Evolutionary conservation across 2,888 invertebrate species (phyloP).

Genomic region (Phasia obesa): DNA sequence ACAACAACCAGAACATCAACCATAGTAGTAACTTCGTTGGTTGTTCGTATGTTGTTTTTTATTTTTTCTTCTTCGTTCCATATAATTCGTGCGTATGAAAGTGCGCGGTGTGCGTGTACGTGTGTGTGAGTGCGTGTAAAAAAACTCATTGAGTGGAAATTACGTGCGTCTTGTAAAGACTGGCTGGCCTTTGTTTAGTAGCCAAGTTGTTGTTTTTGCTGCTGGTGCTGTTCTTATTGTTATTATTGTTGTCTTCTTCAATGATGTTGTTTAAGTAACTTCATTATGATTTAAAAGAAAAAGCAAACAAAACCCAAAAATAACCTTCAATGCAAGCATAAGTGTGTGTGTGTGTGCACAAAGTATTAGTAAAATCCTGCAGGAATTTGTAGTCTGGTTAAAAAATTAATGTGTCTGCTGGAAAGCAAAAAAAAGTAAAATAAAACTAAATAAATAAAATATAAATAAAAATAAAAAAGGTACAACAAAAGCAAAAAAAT

Average conservation of each 20-base stretch:
- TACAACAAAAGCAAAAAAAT: not conserved
- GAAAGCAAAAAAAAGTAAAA: slow-evolving; percentile 4
- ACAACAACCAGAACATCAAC: slow-evolving; percentile 13
- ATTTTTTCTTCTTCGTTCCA: slow-evolving; percentile 21
- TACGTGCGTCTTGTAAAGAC: slow-evolving; percentile 30
- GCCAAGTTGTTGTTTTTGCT: not conserved
- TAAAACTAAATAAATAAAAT: not conserved
- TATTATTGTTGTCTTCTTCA: slow-evolving; percentile 28
- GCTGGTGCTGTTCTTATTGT: slow-evolving; percentile 5
- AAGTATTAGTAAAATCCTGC: slow-evolving; percentile 49
- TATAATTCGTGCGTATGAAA: slow-evolving; percentile 19
- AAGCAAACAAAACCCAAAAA: not conserved
- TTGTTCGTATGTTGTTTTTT: slow-evolving; percentile 13
- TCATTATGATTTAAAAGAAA: slow-evolving; percentile 16
- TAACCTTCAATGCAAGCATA: not conserved
- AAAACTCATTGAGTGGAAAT: slow-evolving; percentile 12
- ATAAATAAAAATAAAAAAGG: not conserved
- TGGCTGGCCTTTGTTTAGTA: slow-evolving; percentile 48
- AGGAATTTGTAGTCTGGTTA: slow-evolving; percentile 53
- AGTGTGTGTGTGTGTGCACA: not conserved
- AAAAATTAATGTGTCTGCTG: slow-evolving; percentile 65
- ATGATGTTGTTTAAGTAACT: slow-evolving; percentile 47
- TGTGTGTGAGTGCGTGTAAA: not conserved
- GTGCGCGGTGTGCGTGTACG: slow-evolving; percentile 4
- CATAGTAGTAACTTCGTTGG: slow-evolving; percentile 49